Evolutionary conservation across 1,140 invertebrate genomes (phyloP).

Genomic region (Caenorhabditis elegans): DNA sequence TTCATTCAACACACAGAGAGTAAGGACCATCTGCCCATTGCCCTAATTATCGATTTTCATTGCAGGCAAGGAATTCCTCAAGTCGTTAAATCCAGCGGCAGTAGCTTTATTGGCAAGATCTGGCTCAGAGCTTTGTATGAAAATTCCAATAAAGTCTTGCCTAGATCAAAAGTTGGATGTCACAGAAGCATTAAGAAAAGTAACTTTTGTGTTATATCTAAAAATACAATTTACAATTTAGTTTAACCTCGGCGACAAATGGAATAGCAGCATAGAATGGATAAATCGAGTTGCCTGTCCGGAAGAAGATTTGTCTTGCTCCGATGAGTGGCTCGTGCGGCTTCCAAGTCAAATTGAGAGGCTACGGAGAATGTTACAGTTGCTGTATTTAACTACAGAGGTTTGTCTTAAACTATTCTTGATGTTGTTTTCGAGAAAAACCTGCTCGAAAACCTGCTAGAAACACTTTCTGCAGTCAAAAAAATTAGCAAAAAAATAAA

Average conservation of each 20-base stretch:
- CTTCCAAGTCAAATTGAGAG: constrained; percentile 41
- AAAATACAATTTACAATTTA: neutral
- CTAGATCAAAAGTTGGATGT: neutral
- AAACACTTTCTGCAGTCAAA: too few species aligned
- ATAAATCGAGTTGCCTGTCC: constrained; percentile 42
- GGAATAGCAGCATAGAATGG: constrained; percentile 43
- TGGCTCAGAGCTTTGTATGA: neutral
- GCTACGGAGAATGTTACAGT: constrained; percentile 38
- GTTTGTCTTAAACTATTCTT: neutral
- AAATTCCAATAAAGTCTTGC: constrained; percentile 19
- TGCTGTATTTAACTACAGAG: constrained; percentile 48
- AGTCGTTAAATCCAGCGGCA: neutral
- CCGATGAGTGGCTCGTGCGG: constrained; percentile 41
- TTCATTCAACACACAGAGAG: constrained; percentile 21
- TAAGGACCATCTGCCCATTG: neutral
- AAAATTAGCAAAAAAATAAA: too few species aligned
- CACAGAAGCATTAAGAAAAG: neutral
- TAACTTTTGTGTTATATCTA: neutral
- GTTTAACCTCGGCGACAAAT: constrained; percentile 45
- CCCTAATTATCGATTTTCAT: constrained; percentile 27
- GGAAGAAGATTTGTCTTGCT: constrained; percentile 45
- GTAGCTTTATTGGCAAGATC: neutral
- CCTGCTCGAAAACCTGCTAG: too few species aligned
- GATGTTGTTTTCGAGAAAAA: neutral
- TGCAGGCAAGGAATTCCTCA: constrained; percentile 7